These are phyloP conservation scores for Apostichopus parvimensis DNA, from an alignment of 35 echinoderm and acorn worm genomes.

Conservation along the genomic window DNA sequence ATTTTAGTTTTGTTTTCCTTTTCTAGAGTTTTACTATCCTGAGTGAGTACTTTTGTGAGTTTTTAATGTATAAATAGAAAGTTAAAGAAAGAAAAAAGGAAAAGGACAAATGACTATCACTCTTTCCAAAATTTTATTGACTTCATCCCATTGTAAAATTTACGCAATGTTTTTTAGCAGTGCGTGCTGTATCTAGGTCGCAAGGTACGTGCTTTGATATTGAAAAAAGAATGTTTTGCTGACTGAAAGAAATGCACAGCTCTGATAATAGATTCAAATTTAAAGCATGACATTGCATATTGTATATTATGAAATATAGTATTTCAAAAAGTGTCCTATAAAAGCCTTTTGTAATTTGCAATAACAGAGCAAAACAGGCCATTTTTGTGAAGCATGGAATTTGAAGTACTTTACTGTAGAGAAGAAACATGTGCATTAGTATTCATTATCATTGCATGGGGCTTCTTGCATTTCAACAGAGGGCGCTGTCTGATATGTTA, in stretches of 20 bases:
- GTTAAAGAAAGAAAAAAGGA: neutral
- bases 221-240: neutral
- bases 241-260: neutral
- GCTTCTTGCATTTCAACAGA: too few relatives aligned
- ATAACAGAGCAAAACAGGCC: too few relatives aligned
- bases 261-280: too few relatives aligned
- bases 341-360: too few relatives aligned
- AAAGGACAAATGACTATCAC: conserved; percentile 8
- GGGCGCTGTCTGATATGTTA: too few relatives aligned
- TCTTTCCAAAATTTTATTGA: neutral
- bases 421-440: too few relatives aligned
- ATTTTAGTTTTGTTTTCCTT: neutral
- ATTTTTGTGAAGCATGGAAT: too few relatives aligned
- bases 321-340: too few relatives aligned
- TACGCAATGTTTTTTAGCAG: conserved; percentile 20
- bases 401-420: too few relatives aligned
- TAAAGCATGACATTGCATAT: too few relatives aligned
- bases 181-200: conserved; percentile 27
- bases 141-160: conserved; percentile 12
- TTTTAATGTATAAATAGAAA: neutral
- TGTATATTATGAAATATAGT: too few relatives aligned
- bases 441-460: too few relatives aligned
- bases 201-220: neutral
- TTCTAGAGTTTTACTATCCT: conserved; percentile 6
- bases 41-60: conserved; percentile 12